These are phyloP conservation scores for Halichoeres trimaculatus DNA, from an alignment of 2,113 vertebrate species.

Conservation along the genomic window DNA sequence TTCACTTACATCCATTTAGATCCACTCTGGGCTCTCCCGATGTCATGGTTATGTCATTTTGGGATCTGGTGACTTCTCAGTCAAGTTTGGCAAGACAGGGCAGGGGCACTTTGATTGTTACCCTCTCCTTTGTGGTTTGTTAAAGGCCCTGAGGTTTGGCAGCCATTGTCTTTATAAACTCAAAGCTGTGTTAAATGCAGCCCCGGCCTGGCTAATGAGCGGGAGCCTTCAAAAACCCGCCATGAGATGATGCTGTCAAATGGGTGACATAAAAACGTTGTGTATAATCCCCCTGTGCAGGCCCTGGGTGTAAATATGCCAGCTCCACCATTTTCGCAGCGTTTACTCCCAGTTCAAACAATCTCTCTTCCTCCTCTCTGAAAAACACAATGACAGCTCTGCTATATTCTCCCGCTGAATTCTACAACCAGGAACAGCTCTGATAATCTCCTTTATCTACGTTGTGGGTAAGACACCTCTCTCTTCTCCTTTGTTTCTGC, in stretches of 20 bases:
- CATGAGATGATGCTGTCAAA: constrained; percentile 79
- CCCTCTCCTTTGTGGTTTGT: constrained; percentile 66
- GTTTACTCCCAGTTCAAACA: constrained; percentile 83
- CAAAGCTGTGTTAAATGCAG: constrained; percentile 75
- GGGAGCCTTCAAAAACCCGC: constrained; percentile 71
- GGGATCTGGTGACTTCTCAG: constrained; percentile 42
- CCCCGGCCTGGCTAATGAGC: constrained; percentile 74
- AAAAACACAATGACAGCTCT: constrained; percentile 78
- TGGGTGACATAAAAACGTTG: constrained; percentile 75
- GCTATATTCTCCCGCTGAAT: constrained; percentile 69
- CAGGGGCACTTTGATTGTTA: constrained; percentile 65
- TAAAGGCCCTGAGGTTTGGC: constrained; percentile 72
- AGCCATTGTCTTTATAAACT: constrained; percentile 73
- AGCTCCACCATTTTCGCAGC: constrained; percentile 77
- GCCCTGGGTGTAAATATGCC: constrained; percentile 82
- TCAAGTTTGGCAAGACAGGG: constrained; percentile 55
- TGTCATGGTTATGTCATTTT: constrained; percentile 40
- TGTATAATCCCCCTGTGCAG: constrained; percentile 70
- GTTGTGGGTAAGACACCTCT: constrained; percentile 68
- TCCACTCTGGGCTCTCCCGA: constrained; percentile 31
- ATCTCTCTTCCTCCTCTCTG: constrained; percentile 50
- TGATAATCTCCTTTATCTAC: constrained; percentile 74
- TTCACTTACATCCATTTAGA: constrained; percentile 35
- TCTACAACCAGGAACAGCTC: constrained; percentile 74
- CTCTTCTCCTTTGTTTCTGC: constrained; percentile 63